phyloP scores from a whole-genome alignment of 2,888 invertebrate species.

The Synergus itoensis region DNA sequence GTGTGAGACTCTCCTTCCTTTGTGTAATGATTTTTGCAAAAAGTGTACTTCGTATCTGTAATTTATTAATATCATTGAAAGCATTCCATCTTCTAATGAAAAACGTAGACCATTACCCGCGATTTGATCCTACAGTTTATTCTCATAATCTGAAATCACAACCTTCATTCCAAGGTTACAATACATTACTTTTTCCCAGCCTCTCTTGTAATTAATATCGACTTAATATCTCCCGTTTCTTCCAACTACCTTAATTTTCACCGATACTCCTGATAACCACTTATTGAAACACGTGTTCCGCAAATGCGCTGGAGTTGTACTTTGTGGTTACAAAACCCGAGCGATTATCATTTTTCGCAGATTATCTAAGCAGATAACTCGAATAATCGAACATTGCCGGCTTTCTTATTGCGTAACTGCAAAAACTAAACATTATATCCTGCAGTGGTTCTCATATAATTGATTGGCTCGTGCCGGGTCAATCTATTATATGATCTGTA shows the following conservation, averaged over 20 bases:
- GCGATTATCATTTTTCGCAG: conserved; percentile 13
- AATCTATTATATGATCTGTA: conserved; percentile 18
- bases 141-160: background rate
- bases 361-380: background rate
- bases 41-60: background rate
- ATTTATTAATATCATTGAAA: background rate
- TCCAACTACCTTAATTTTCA: background rate
- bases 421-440: background rate
- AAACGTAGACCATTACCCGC: background rate
- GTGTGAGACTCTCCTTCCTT: background rate
- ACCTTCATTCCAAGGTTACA: conserved; percentile 5
- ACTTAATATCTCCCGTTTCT: background rate
- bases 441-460: background rate
- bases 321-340: conserved; percentile 2
- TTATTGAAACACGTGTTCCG: background rate
- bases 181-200: conserved; percentile 6
- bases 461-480: conserved; percentile 20
- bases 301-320: background rate
- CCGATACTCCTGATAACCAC: conserved; percentile 1
- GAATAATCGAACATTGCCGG: background rate
- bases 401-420: conserved; percentile 27
- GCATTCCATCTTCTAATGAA: background rate
- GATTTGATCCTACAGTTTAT: background rate
- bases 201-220: background rate
- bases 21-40: background rate